phyloP scores from a whole-genome alignment of 2,888 invertebrate genomes.

The Hemistola chrysoprasaria region DNA sequence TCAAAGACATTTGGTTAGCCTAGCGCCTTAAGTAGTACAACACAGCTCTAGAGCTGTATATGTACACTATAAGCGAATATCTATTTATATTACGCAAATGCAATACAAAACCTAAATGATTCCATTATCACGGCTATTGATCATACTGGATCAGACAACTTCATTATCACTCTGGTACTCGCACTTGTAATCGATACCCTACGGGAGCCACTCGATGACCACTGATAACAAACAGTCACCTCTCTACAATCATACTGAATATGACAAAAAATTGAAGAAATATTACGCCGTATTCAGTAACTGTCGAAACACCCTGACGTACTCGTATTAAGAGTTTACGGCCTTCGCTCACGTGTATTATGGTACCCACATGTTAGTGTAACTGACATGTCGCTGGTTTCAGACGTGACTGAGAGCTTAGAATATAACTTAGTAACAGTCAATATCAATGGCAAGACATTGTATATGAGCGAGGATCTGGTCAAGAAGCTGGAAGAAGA shows the following conservation, averaged over 20 bases:
- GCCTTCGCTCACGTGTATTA: too few relatives aligned
- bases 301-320: too few relatives aligned
- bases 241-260: too few relatives aligned
- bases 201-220: conserved; percentile 4
- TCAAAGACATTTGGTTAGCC: too few relatives aligned
- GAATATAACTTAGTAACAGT: conserved; percentile 29
- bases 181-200: conserved; percentile 20
- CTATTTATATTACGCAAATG: too few relatives aligned
- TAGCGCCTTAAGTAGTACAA: too few relatives aligned
- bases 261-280: too few relatives aligned
- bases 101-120: too few relatives aligned
- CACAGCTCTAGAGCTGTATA: too few relatives aligned
- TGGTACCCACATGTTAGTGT: conserved; percentile 1
- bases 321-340: too few relatives aligned
- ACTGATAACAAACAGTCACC: conserved; percentile 9
- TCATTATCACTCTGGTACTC: conserved; percentile 17
- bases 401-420: conserved; percentile 47
- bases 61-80: too few relatives aligned
- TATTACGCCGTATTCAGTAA: too few relatives aligned
- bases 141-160: conserved; percentile 1
- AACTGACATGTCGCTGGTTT: conserved; percentile 19
- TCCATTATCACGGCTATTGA: not conserved
- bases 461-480: conserved; percentile 53
- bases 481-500: conserved; percentile 54
- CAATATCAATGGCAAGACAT: conserved; percentile 51